Conservation (phyloP, 2,888 invertebrate species). For the Arrhopalites spinosus region DNA sequence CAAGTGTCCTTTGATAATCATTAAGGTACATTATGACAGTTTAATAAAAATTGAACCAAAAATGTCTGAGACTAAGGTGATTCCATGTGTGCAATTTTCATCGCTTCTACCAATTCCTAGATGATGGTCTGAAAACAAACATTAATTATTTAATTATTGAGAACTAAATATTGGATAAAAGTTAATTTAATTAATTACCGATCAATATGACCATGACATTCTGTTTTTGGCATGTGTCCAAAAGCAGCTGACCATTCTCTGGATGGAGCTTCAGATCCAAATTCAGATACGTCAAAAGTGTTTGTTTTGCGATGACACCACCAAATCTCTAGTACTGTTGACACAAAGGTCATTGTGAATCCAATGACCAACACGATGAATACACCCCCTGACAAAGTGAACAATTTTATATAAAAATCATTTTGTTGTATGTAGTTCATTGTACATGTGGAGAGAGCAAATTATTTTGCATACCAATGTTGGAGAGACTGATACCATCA, state of each 20-base stretch:
- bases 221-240: slow-evolving; percentile 12
- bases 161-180: too few relatives aligned
- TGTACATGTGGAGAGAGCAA: too few relatives aligned
- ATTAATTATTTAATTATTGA: too few relatives aligned
- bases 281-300: neutral
- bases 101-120: too few relatives aligned
- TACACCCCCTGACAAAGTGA: slow-evolving; percentile 18
- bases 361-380: slow-evolving; percentile 23
- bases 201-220: slow-evolving; percentile 7
- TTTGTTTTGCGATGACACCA: slow-evolving; percentile 14
- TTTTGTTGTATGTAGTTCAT: neutral
- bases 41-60: too few relatives aligned
- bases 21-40: too few relatives aligned
- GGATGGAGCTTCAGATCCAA: neutral
- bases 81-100: too few relatives aligned
- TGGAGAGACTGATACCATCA: slow-evolving; percentile 95
- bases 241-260: slow-evolving; percentile 15
- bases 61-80: too few relatives aligned
- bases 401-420: neutral
- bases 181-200: neutral
- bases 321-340: slow-evolving; percentile 24
- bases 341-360: neutral
- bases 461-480: slow-evolving; percentile 72
- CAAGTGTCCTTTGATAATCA: too few relatives aligned
- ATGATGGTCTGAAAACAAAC: too few relatives aligned